Percentiles rank a stretch among this genome's conserved stretches.
Conservation (phyloP, 2,888 invertebrate genomes). For the Pecten maximus region DNA sequence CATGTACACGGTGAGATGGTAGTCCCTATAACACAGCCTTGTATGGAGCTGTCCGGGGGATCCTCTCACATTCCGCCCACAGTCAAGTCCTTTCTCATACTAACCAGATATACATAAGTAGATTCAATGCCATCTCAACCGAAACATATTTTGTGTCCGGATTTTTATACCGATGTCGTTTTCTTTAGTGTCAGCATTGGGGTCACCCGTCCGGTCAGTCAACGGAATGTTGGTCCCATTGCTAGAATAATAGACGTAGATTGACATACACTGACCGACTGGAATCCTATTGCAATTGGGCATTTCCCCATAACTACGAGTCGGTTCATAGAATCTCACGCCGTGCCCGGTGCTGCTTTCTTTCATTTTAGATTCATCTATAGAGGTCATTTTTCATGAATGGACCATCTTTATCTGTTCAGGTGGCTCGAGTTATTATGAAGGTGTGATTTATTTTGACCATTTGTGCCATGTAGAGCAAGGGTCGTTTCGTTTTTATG, state of each 20-base stretch:
- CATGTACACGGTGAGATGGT: not conserved
- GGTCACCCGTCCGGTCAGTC: not conserved
- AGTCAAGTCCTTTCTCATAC: not conserved
- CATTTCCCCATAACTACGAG: not conserved
- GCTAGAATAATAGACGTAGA: not conserved
- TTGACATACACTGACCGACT: not conserved
- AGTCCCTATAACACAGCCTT: not conserved
- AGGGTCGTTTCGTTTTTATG: conserved; percentile 8
- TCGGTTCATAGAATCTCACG: not conserved
- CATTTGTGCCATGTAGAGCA: not conserved
- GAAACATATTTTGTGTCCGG: not conserved
- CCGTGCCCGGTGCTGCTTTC: not conserved
- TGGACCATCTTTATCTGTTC: conserved; percentile 20
- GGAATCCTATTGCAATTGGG: not conserved
- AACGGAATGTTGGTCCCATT: not conserved
- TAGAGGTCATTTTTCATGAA: conserved; percentile 7
- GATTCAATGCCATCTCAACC: not conserved
- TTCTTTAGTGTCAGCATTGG: not conserved
- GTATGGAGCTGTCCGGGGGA: not conserved
- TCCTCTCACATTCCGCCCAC: not conserved
- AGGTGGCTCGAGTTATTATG: not conserved
- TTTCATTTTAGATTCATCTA: not conserved
- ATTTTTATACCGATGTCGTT: not conserved
- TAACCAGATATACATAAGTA: not conserved
- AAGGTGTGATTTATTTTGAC: conserved; percentile 22